Evolutionary conservation across 2,888 invertebrate species (phyloP), one percentile per base, ranked within the genome.

Genomic region (Drosophila koepferae): DNA sequence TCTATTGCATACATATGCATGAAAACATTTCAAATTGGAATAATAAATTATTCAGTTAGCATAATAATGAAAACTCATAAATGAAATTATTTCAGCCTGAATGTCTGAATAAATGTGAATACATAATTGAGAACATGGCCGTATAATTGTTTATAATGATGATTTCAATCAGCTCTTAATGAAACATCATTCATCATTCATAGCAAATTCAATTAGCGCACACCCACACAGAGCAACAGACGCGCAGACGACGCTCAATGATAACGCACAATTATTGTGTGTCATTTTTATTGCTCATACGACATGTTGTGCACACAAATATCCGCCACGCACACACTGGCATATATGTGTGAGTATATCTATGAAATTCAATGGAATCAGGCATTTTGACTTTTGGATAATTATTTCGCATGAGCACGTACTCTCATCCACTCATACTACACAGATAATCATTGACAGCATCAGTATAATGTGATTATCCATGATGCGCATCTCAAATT

Each of bases 211-310:
- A 82, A 87, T 82, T 87, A 82, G 58, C 68, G 44, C 49, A 54
- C 58, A 51, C 56, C 31, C 55, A 36, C 54, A 43, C 59, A 60
- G 12, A 28, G 10, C 7, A 9, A 41, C 28, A 20, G 54, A 53
- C 43, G 34, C 23, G 9, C 34, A 23, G 43, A 16, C 28, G 12
- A 16, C 55, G 49, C 61, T 56, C 16, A 46, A 38, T 69, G 62
- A 74, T 56, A 71, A 31, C 58, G 76, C 74, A 65, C 71, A 81
- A 73, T 72, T 69, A 82, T 77, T 70, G 74, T 73, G 71, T 74
- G 78, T 69, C 71, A 77, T 67, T 82, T 88, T 77, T 82, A 90
- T 79, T 86, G 72, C 89, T 68, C 53, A 81, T 89, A 75, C 81
- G 90, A 71, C 81, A 61, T 74, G 90, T 51, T 77, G 74, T 65